phyloP scores from a whole-genome alignment of 2,888 invertebrate genomes.

The Neoitamus cyanurus region DNA sequence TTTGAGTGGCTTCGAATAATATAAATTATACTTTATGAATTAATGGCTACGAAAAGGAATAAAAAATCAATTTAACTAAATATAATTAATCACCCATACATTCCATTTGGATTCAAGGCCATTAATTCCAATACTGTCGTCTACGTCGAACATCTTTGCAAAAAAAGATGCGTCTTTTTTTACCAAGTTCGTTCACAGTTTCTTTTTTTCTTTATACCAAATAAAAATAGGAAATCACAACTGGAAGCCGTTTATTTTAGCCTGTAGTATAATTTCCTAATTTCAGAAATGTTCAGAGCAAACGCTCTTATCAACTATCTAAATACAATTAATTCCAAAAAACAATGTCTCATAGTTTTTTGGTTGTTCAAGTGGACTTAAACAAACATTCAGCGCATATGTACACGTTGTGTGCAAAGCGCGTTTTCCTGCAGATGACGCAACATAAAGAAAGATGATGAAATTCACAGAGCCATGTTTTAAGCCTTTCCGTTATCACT shows the following conservation, averaged over 20 bases:
- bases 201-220: too few relatives aligned
- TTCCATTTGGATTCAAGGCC: too few relatives aligned
- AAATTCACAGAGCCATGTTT: not conserved
- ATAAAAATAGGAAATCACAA: not conserved
- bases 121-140: too few relatives aligned
- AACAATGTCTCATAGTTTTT: not conserved
- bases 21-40: too few relatives aligned
- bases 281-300: not conserved
- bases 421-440: not conserved
- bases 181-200: not conserved
- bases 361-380: not conserved
- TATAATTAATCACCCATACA: too few relatives aligned
- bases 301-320: not conserved
- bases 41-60: too few relatives aligned
- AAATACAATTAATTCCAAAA: not conserved
- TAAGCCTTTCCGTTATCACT: not conserved
- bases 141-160: too few relatives aligned
- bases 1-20: too few relatives aligned
- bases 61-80: too few relatives aligned
- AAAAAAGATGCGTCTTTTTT: too few relatives aligned
- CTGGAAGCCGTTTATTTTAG: not conserved
- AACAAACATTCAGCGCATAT: not conserved
- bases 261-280: not conserved
- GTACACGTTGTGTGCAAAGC: not conserved
- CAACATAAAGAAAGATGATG: not conserved